phyloP scores from a whole-genome alignment of 2,888 invertebrate genomes.

The Calameuta pallipes region DNA sequence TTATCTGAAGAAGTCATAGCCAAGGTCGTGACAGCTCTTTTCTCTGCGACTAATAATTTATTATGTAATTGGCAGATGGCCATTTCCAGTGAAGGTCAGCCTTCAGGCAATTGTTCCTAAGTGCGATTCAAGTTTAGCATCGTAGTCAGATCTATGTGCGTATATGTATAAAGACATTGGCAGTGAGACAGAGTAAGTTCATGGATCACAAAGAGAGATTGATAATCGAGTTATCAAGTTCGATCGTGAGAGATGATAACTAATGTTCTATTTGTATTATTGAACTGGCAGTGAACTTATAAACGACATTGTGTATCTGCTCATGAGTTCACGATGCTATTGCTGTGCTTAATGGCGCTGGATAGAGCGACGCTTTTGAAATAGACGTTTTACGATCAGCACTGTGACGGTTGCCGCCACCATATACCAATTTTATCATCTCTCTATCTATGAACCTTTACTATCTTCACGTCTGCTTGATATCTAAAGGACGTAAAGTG shows the following conservation, averaged over 20 bases:
- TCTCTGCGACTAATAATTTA: neutral
- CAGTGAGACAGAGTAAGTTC: neutral
- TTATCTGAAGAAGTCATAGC: neutral
- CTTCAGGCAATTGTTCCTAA: conserved; percentile 43
- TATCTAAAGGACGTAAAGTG: neutral
- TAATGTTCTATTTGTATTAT: neutral
- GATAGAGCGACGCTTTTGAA: neutral
- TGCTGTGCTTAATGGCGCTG: neutral
- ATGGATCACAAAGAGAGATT: neutral
- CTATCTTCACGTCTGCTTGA: neutral
- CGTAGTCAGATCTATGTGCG: neutral
- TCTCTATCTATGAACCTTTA: neutral
- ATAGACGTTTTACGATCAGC: neutral
- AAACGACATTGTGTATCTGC: neutral
- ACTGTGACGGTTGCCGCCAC: neutral
- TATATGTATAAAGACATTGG: neutral
- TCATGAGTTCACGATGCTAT: neutral
- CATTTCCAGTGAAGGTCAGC: conserved; percentile 35
- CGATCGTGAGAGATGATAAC: neutral
- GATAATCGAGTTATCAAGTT: neutral
- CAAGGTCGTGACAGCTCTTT: neutral
- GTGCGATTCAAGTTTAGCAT: conserved; percentile 43
- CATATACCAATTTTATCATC: neutral
- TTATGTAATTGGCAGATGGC: conserved; percentile 26
- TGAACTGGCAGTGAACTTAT: neutral